These are phyloP conservation scores for Macroteleia sp. DNA, from an alignment of 2,888 invertebrate species.

Conservation along the genomic window DNA sequence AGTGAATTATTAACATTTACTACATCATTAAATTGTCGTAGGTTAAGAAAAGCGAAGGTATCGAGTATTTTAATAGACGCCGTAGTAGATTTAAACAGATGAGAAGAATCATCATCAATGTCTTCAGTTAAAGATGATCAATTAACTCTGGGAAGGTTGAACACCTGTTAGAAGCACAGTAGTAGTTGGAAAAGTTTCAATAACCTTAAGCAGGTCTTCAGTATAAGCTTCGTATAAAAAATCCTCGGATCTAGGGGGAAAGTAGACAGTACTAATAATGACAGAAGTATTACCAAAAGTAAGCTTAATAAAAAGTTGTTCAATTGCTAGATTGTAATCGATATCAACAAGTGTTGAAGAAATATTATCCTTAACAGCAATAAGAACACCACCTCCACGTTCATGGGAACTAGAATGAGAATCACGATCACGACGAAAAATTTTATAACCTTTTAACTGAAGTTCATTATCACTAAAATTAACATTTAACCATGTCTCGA, in stretches of 20 bases:
- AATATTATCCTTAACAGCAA: not conserved
- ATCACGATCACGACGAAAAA: conserved; percentile 1
- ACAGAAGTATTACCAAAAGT: not conserved
- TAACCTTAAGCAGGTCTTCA: not conserved
- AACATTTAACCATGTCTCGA: conserved; percentile 2
- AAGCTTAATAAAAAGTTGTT: no score
- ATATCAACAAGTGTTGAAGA: no score
- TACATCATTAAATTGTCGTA: not conserved
- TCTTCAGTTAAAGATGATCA: no score
- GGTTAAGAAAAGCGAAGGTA: not conserved
- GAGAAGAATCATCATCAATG: no score
- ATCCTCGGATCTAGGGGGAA: not conserved
- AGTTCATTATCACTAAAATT: not conserved
- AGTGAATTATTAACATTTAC: not conserved
- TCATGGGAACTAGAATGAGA: not conserved
- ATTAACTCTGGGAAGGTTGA: no score
- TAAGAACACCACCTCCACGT: conserved; percentile 1
- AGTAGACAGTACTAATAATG: not conserved
- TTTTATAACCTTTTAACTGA: not conserved
- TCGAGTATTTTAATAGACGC: not conserved
- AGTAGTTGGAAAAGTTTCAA: no score
- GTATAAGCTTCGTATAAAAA: not conserved
- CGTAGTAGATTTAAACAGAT: no score
- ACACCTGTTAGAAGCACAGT: no score
- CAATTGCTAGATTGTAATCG: no score